These are phyloP conservation scores for Ascidia mentula DNA, from an alignment of 23 tunicate genomes.

Conservation along the genomic window DNA sequence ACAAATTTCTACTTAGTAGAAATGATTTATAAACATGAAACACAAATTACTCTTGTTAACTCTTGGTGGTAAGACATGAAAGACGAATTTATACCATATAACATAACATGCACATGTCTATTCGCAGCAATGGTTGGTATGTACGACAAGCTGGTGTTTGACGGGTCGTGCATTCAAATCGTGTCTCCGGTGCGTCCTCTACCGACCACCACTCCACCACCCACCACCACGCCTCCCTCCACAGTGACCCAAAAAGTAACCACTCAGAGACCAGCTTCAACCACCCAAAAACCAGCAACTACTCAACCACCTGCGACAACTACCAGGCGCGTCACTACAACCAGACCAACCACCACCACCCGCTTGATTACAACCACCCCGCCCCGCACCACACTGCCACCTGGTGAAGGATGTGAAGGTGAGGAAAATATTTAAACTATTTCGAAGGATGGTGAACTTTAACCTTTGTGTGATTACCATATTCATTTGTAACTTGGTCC, in stretches of 20 bases:
- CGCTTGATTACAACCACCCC: too few relatives aligned
- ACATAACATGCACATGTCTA: too few relatives aligned
- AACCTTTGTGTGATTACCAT: too few relatives aligned
- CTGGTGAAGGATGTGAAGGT: constrained; percentile 11
- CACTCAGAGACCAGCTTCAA: not conserved
- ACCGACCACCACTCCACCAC: constrained; percentile 19
- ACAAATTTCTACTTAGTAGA: too few relatives aligned
- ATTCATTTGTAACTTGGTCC: too few relatives aligned
- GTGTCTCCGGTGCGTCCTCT: constrained; percentile 21
- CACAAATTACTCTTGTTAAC: too few relatives aligned
- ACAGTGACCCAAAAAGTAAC: constrained; percentile 11
- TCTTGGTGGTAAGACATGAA: too few relatives aligned
- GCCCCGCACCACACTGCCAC: not conserved
- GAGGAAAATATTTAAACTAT: too few relatives aligned
- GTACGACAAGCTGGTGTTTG: constrained; percentile 25
- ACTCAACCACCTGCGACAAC: constrained; percentile 5
- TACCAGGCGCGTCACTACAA: not conserved
- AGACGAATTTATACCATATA: too few relatives aligned
- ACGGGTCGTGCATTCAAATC: constrained; percentile 35
- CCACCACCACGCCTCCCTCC: constrained; percentile 25
- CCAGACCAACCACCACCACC: not conserved
- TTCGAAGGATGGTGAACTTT: too few relatives aligned
- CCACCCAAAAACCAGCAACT: constrained; percentile 1
- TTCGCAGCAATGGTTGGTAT: constrained; percentile 35
- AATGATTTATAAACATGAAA: too few relatives aligned